Evolutionary conservation across 2,113 vertebrate genomes (phyloP), one percentile per base, ranked within the genome.

Genomic region (Turdus rufiventris): DNA sequence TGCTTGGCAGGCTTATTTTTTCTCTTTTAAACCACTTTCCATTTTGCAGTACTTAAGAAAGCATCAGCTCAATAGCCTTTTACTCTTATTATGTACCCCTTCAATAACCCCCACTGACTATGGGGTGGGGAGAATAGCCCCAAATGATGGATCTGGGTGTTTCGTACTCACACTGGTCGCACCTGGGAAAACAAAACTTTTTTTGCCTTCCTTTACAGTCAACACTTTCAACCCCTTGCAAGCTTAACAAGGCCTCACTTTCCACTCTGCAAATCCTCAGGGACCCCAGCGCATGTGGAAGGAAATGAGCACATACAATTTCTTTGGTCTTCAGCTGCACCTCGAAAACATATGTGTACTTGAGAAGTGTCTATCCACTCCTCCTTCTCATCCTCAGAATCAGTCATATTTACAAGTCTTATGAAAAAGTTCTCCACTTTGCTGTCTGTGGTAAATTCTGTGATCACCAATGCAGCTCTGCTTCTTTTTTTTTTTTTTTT

Each of bases 91-190:
- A 2, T 12, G 48, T 54, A 23, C 29, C 43, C 70, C 31, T 81
- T 15, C 61, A 72, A 17, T 7, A 78, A 38, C 40, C 28, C 57
- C 38, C 11, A 13, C 6, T 18, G 19, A 48, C 20, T 19, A 56
- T 19, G 5, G 0, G 38, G 0, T 6, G 6, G 5, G 7, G 4
- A 9, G 28, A 85, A 85, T 2, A 63, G 20, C 6, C 10, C 19
- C 57, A 34, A 24, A 45, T 43, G 8, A 81, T 3, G 12, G 53
- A 48, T 16, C 10, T 20, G 10, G 8, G 19, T 26, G 23, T 24
- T 91, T 24, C 17, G n/a, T 50, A 63, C 6, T 45, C 11, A 54
- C 2, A 12, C 11, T 25, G 31, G 9, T 8, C 54, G 40, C 28
- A 48, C 13, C 36, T 61, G 50, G 12, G 12, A 72, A 93, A 79